Conservation (phyloP, 2,888 invertebrate species). For the Hydrotaea diabolus region DNA sequence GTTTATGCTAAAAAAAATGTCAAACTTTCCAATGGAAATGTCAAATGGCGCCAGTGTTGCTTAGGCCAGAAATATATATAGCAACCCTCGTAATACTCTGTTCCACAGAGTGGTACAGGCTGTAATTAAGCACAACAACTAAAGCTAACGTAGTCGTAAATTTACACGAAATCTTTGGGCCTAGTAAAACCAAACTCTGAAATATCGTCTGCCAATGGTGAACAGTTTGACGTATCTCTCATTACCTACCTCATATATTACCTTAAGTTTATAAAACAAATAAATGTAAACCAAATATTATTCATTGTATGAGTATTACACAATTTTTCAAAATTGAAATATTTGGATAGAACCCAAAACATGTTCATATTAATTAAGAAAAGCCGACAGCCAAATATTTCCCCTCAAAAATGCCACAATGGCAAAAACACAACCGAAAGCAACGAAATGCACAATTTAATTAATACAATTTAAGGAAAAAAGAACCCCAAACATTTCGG, state of each 20-base stretch:
- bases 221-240: too few relatives aligned
- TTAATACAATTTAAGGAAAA: constrained; percentile 4
- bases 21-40: too few relatives aligned
- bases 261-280: neutral
- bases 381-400: constrained; percentile 2
- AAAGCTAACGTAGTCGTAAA: too few relatives aligned
- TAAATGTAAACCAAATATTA: neutral
- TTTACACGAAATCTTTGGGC: too few relatives aligned
- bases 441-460: constrained; percentile 3
- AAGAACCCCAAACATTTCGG: neutral
- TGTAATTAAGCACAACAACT: too few relatives aligned
- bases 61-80: too few relatives aligned
- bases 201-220: too few relatives aligned
- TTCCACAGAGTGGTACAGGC: too few relatives aligned
- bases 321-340: constrained; percentile 14
- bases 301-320: neutral
- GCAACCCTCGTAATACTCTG: too few relatives aligned
- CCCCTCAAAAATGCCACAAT: neutral
- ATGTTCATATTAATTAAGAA: constrained; percentile 24
- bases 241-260: neutral
- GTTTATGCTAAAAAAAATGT: too few relatives aligned
- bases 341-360: constrained; percentile 27
- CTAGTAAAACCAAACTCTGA: too few relatives aligned
- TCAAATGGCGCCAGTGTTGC: too few relatives aligned
- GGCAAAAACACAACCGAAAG: neutral